Conservation (phyloP, 2,888 invertebrate species). For the Tipula vernalis region DNA sequence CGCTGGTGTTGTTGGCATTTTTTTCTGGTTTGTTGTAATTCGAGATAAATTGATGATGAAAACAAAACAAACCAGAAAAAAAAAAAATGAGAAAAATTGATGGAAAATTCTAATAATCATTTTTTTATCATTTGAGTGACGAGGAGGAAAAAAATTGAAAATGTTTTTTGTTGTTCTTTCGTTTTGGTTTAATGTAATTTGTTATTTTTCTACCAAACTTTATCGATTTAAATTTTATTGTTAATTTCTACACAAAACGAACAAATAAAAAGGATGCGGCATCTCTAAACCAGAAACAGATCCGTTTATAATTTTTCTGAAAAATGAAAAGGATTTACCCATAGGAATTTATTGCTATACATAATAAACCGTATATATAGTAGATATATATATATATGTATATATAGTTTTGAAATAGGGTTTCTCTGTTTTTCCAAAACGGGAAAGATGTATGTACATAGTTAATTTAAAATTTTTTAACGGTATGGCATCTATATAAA, state of each 20-base stretch:
- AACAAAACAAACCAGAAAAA: neutral
- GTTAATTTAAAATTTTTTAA: neutral
- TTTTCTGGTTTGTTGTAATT: neutral
- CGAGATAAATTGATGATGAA: slow-evolving; percentile 4
- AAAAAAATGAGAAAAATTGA: neutral
- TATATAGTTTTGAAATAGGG: neutral
- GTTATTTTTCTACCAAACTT: neutral
- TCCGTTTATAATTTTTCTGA: neutral
- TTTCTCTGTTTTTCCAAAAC: neutral
- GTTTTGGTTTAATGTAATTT: neutral
- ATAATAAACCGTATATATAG: neutral
- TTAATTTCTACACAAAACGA: neutral
- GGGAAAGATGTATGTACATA: neutral
- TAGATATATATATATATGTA: too few relatives aligned
- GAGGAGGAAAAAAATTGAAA: neutral
- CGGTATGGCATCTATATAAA: neutral
- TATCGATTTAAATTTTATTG: neutral
- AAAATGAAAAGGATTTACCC: neutral
- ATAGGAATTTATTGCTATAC: neutral
- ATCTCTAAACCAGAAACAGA: neutral
- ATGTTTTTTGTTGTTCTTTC: neutral
- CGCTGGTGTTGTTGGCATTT: neutral
- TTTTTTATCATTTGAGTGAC: neutral
- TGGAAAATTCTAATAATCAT: neutral
- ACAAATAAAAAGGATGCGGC: neutral